Conservation (phyloP, 2,888 invertebrate species). For the Endomychus coccineus region DNA sequence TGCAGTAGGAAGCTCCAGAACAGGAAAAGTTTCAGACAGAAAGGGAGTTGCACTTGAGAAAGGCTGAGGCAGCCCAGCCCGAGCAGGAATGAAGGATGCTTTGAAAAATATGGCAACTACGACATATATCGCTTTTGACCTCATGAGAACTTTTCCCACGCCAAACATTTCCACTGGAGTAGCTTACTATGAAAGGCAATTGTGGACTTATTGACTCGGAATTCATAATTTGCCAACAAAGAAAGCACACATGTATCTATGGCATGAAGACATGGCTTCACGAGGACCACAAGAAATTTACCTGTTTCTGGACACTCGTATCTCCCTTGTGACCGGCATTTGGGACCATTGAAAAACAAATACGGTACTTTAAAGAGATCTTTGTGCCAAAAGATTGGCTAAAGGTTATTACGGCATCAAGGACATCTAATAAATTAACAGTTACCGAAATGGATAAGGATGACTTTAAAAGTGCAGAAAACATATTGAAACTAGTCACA, state of each 20-base stretch:
- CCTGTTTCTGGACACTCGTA: too few species aligned
- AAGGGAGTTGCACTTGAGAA: conserved; percentile 13
- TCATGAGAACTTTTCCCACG: conserved; percentile 26
- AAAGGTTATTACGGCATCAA: too few species aligned
- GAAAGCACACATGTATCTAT: conserved; percentile 20
- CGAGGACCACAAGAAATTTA: conserved; percentile 24
- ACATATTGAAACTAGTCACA: too few species aligned
- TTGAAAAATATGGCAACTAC: background rate
- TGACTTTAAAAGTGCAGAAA: too few species aligned
- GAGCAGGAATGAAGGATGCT: conserved; percentile 8
- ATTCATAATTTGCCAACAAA: conserved; percentile 21
- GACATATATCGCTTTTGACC: conserved; percentile 19
- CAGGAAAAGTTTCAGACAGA: conserved; percentile 3
- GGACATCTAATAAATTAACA: too few species aligned
- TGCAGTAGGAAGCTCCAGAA: background rate
- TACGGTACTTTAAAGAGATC: too few species aligned
- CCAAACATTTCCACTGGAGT: conserved; percentile 21
- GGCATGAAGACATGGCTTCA: conserved; percentile 20
- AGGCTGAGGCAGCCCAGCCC: conserved; percentile 11
- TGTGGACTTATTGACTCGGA: conserved; percentile 22
- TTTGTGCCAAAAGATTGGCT: too few species aligned
- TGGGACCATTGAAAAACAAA: too few species aligned
- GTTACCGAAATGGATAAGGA: too few species aligned
- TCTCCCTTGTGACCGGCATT: too few species aligned
- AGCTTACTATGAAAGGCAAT: conserved; percentile 23